phyloP scores from a whole-genome alignment of 2,888 invertebrate genomes.

The Dendrolimus pini region DNA sequence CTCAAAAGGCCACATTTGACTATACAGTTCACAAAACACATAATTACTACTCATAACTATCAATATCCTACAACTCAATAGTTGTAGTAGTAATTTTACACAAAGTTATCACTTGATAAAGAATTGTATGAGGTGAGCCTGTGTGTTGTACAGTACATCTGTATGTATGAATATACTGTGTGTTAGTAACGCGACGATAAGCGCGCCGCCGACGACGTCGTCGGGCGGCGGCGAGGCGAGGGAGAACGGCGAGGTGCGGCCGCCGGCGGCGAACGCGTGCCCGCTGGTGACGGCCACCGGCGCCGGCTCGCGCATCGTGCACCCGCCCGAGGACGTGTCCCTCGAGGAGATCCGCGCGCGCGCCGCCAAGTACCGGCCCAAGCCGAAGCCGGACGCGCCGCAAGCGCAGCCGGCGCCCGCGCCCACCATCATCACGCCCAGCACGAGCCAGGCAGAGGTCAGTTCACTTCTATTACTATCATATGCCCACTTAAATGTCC shows the following conservation, averaged over 20 bases:
- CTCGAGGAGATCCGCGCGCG: constrained; percentile 89
- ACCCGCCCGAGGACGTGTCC: constrained; percentile 95
- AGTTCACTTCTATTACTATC: constrained; percentile 15
- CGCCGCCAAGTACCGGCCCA: constrained; percentile 79
- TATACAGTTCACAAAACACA: too few relatives aligned
- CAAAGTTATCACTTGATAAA: too few relatives aligned
- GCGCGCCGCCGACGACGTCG: constrained; percentile 81
- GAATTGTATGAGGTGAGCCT: too few relatives aligned
- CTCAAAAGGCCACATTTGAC: too few relatives aligned
- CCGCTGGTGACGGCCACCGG: constrained; percentile 86
- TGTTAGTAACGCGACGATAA: constrained; percentile 83
- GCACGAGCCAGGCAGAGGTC: constrained; percentile 67
- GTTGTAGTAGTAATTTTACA: too few relatives aligned
- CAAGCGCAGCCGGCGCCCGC: constrained; percentile 22
- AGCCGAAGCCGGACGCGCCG: constrained; percentile 45
- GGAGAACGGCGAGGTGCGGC: constrained; percentile 64
- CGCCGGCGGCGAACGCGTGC: constrained; percentile 52
- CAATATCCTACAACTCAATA: too few relatives aligned
- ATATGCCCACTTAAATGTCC: too few relatives aligned
- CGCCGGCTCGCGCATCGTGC: constrained; percentile 92
- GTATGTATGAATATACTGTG: too few relatives aligned
- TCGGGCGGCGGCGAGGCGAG: constrained; percentile 48
- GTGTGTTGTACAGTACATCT: too few relatives aligned
- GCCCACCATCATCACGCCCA: constrained; percentile 40
- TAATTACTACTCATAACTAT: too few relatives aligned